Conservation (phyloP, 2,113 vertebrate species). For the Bettongia penicillata region DNA sequence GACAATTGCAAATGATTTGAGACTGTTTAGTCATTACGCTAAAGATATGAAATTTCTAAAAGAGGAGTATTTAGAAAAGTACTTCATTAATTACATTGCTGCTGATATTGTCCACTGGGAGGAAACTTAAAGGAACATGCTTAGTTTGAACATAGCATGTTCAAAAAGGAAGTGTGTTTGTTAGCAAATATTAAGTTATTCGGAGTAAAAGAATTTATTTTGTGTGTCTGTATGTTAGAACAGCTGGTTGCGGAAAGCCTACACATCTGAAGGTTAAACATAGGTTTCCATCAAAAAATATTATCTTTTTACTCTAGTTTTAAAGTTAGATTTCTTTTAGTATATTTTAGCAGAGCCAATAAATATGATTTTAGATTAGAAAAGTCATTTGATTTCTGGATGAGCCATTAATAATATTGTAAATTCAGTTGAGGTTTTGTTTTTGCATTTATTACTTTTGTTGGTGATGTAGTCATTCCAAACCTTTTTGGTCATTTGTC, state of each 20-base stretch:
- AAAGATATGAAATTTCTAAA: neutral
- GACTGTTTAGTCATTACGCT: neutral
- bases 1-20: conserved; percentile 7
- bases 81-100: neutral
- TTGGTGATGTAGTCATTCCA: neutral
- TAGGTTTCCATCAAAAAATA: conserved; percentile 3
- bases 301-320: conserved; percentile 15
- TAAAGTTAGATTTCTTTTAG: neutral
- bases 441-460: neutral
- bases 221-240: neutral
- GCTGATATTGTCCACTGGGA: neutral
- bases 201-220: neutral
- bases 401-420: neutral
- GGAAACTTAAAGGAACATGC: neutral
- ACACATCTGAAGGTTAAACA: neutral
- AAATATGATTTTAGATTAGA: neutral
- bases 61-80: neutral
- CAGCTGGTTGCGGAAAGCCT: conserved; percentile 2
- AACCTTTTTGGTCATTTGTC: neutral
- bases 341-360: neutral
- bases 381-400: neutral
- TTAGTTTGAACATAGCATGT: neutral
- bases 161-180: neutral
- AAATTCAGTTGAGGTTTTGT: neutral
- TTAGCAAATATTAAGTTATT: conserved; percentile 17